phyloP scores from a whole-genome alignment of 23 tunicate species.

The Clavelina lepadiformis region DNA sequence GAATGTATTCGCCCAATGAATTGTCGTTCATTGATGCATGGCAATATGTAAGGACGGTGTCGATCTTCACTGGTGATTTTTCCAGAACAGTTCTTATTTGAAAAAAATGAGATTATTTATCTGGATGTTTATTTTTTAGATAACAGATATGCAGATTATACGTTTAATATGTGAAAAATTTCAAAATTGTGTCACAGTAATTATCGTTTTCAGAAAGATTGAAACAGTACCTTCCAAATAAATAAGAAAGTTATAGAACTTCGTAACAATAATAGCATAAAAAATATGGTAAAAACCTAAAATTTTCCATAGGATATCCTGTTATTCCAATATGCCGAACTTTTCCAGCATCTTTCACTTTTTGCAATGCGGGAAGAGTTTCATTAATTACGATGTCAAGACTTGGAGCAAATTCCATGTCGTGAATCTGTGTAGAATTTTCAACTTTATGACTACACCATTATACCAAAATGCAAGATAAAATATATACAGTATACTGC shows the following conservation, averaged over 20 bases:
- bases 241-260: too few species aligned
- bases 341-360: conserved; percentile 79
- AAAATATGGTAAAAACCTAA: too few species aligned
- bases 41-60: conserved; percentile 69
- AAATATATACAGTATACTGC: too few species aligned
- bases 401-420: conserved; percentile 78
- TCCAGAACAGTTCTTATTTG: conserved; percentile 41
- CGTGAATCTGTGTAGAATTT: conserved; percentile 52
- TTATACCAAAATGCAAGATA: too few species aligned
- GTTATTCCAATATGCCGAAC: conserved; percentile 79
- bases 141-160: too few species aligned
- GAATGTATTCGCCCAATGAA: conserved; percentile 45
- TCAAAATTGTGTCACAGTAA: too few species aligned
- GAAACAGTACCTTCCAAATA: too few species aligned
- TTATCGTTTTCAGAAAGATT: too few species aligned
- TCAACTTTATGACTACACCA: not conserved
- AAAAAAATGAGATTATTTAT: too few species aligned
- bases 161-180: too few species aligned
- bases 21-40: conserved; percentile 77
- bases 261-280: too few species aligned
- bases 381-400: conserved; percentile 62
- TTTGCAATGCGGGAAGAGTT: conserved; percentile 85
- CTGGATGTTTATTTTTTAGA: too few species aligned
- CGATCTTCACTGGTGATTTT: conserved; percentile 69
- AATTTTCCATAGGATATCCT: conserved; percentile 68